Conservation (phyloP, 1,140 invertebrate species). For the Conus ventricosus region DNA sequence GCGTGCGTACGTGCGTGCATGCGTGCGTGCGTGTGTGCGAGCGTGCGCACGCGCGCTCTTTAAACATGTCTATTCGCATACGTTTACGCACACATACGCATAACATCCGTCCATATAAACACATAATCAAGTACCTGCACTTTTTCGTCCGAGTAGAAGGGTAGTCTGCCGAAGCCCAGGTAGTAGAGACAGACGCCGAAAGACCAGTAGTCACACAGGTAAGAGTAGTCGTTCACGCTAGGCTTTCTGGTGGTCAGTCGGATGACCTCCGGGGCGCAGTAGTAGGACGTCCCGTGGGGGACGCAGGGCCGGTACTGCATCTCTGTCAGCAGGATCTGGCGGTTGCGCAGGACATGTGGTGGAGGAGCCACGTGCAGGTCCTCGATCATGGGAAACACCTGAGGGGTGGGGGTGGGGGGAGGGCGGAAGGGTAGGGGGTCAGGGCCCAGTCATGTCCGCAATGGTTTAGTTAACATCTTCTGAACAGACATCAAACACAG, state of each 20-base stretch:
- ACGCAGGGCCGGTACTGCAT: not conserved
- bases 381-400: not conserved
- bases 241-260: not conserved
- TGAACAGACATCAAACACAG: too few relatives aligned
- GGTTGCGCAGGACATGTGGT: not conserved
- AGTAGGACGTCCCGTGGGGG: not conserved
- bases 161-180: slow-evolving; percentile 1
- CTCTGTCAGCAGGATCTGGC: not conserved
- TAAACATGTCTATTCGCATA: too few relatives aligned
- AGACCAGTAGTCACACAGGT: slow-evolving; percentile 27
- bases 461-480: too few relatives aligned
- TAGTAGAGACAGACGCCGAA: slow-evolving; percentile 33
- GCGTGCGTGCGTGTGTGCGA: too few relatives aligned
- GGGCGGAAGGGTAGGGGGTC: too few relatives aligned
- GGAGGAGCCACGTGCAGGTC: not conserved
- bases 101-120: too few relatives aligned
- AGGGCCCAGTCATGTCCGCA: too few relatives aligned
- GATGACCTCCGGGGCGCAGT: slow-evolving; percentile 33
- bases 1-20: not conserved
- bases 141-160: not conserved
- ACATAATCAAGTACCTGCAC: not conserved
- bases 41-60: too few relatives aligned
- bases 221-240: not conserved
- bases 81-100: too few relatives aligned
- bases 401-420: not conserved